A percentile compares a stretch with the other conserved stretches of the same genome.
phyloP scores from a whole-genome alignment of 2,888 invertebrate genomes.

The Cheilosia soror region DNA sequence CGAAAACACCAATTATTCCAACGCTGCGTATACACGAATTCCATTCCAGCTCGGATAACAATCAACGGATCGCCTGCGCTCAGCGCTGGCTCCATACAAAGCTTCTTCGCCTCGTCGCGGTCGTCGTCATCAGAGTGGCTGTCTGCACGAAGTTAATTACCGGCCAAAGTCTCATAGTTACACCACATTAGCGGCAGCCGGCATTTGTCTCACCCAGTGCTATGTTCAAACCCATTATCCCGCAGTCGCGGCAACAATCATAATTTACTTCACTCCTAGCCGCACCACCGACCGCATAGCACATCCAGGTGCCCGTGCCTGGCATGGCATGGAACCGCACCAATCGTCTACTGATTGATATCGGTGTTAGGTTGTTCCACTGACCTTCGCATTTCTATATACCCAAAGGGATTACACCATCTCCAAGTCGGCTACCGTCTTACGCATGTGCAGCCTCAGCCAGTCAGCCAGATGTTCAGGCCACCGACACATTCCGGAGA shows the following conservation, averaged over 20 bases:
- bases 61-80: slow-evolving; percentile 42
- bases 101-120: slow-evolving; percentile 34
- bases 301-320: slow-evolving; percentile 36
- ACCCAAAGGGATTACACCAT: slow-evolving; percentile 65
- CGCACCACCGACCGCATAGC: neutral
- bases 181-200: slow-evolving; percentile 53
- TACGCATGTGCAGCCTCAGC: slow-evolving; percentile 31
- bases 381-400: slow-evolving; percentile 63
- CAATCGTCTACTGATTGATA: slow-evolving; percentile 46
- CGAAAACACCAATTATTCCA: slow-evolving; percentile 54
- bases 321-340: neutral
- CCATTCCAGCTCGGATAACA: slow-evolving; percentile 55
- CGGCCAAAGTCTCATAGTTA: slow-evolving; percentile 42
- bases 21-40: slow-evolving; percentile 57
- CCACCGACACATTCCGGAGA: slow-evolving; percentile 22
- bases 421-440: slow-evolving; percentile 56
- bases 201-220: slow-evolving; percentile 28
- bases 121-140: neutral
- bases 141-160: slow-evolving; percentile 56
- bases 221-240: slow-evolving; percentile 37
- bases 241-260: slow-evolving; percentile 36
- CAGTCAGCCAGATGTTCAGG: slow-evolving; percentile 48
- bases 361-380: slow-evolving; percentile 67
- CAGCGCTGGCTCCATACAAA: slow-evolving; percentile 9
- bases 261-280: slow-evolving; percentile 51